phyloP scores from a whole-genome alignment of 2,797 vertebrate genomes.

The Poeciliopsis infans region DNA sequence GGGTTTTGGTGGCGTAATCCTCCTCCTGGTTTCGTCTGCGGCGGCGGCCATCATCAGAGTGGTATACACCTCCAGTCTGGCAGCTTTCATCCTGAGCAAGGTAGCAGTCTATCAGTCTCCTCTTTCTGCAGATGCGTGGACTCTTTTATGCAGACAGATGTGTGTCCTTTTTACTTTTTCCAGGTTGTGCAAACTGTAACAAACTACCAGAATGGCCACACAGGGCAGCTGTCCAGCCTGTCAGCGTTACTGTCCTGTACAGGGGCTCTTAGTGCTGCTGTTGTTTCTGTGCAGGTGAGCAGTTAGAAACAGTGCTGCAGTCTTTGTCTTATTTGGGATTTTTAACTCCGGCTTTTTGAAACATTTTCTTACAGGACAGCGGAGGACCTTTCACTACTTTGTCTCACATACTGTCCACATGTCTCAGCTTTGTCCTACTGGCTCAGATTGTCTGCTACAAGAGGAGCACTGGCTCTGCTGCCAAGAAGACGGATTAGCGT shows the following conservation, averaged over 20 bases:
- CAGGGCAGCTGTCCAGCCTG: slow-evolving; percentile 84
- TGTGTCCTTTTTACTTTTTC: not conserved
- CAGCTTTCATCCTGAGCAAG: slow-evolving; percentile 80
- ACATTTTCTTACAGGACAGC: slow-evolving; percentile 73
- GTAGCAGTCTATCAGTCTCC: slow-evolving; percentile 54
- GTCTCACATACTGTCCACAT: slow-evolving; percentile 72
- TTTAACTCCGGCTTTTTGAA: not conserved
- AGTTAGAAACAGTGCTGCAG: not conserved
- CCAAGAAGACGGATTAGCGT: slow-evolving; percentile 73
- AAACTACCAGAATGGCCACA: slow-evolving; percentile 82
- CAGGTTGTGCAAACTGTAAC: slow-evolving; percentile 83
- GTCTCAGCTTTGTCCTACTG: slow-evolving; percentile 82
- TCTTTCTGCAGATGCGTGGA: not conserved
- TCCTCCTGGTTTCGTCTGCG: slow-evolving; percentile 77
- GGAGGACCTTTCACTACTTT: slow-evolving; percentile 72
- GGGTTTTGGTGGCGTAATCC: slow-evolving; percentile 62
- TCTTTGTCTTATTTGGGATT: not conserved
- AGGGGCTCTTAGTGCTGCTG: slow-evolving; percentile 79
- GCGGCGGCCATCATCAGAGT: slow-evolving; percentile 58
- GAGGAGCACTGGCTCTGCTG: slow-evolving; percentile 33
- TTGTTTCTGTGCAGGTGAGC: slow-evolving; percentile 83
- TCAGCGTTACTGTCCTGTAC: slow-evolving; percentile 79
- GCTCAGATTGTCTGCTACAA: slow-evolving; percentile 82
- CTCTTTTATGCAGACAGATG: not conserved
- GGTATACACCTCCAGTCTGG: slow-evolving; percentile 76